Base-by-base conservation (phyloP, 2,888 invertebrate genomes). In the Rotaria magnacalcarata region DNA sequence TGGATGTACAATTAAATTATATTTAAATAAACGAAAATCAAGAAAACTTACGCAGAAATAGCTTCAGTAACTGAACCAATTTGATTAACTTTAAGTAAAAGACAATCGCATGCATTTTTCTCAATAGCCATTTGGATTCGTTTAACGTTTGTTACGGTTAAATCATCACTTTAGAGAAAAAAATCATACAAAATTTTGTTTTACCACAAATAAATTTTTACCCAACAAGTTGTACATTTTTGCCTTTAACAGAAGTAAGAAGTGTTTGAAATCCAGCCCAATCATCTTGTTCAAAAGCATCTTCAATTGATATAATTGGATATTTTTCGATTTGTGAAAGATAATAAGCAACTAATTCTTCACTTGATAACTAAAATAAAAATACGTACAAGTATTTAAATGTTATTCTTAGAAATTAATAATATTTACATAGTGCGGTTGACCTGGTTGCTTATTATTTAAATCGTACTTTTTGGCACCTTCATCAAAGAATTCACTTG, bases 261-360 rank as follows among this genome's bases (percentile, higher is more conserved):
- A 96, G 93, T 89, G 92, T 93, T 89, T 88, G 86, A 89, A 89
- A 87, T 89, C 89, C 96, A 14, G 94, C 94, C 97, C 98, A 99
- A 91, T 97, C 96, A 91, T 99, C 98, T 92, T 99, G 97, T 91
- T 99, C 98, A 92, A 97, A 99, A 89, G 97, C 97, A 94, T 99
- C 99, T 91, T 99, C 98, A 91, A 99, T 98, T 87, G 97, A 96
- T 5, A 95, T 94, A 90, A 99, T 95, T 91, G 93, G 93, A 89
- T 95, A 98, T 88, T 95, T 95, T 90, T 95, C 94, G 89, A 96
- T 94, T 92, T 96, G 97, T 87, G 94, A 94, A 90, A 95, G 93
- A 92, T 99, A 99, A 87, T 97, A 92, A 74, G 94, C 94, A 80
- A 94, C 94, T 88, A 99, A 92, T 90, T 96, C 94, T 87, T 95